A percentile compares a stretch with the other conserved stretches of the same genome.
These are phyloP conservation scores for Tringa solitaria DNA, from an alignment of 2,113 vertebrate species.

Conservation along the genomic window DNA sequence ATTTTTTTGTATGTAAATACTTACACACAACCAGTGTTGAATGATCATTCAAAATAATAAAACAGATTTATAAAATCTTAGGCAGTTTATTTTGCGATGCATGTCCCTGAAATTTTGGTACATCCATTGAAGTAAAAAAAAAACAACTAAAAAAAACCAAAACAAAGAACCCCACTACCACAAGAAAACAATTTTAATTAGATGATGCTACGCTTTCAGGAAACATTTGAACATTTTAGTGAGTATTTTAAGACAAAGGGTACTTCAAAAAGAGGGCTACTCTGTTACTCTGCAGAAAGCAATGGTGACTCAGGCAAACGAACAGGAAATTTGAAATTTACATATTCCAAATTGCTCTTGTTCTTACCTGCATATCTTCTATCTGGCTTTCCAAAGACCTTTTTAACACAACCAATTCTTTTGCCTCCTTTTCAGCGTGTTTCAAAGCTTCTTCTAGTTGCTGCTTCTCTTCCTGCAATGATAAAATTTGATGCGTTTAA, in stretches of 20 bases:
- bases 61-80: neutral
- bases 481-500: neutral
- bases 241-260: neutral
- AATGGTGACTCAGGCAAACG: neutral
- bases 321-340: neutral
- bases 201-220: neutral
- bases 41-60: neutral
- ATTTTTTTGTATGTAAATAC: neutral
- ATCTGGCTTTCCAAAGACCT: slow-evolving; percentile 80
- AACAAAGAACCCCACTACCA: neutral
- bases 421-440: slow-evolving; percentile 78
- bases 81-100: neutral
- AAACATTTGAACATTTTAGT: neutral
- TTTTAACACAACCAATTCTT: slow-evolving; percentile 78
- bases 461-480: slow-evolving; percentile 81
- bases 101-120: neutral
- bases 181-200: neutral
- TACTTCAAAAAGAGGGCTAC: neutral
- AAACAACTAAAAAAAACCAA: too few species aligned
- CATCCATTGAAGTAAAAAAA: neutral
- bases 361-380: slow-evolving; percentile 83
- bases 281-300: neutral
- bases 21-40: neutral
- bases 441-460: slow-evolving; percentile 79
- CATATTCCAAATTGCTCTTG: neutral